phyloP scores from a whole-genome alignment of 1,140 invertebrate genomes.

The Macrobrachium rosenbergii region DNA sequence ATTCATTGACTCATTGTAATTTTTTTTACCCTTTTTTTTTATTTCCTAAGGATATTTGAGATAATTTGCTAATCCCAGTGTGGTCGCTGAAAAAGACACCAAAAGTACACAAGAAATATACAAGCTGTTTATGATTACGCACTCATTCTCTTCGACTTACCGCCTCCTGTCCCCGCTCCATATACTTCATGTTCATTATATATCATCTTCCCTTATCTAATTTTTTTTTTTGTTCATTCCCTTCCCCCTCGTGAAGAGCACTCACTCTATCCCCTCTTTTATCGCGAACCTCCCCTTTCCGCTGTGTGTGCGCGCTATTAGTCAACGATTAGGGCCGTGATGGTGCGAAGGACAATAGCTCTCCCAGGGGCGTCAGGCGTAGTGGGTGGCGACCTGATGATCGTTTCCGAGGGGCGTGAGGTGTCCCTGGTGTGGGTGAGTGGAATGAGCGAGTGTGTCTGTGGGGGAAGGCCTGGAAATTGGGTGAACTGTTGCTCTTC shows the following conservation, averaged over 20 bases:
- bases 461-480: background rate
- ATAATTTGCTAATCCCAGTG: too few relatives aligned
- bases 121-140: too few relatives aligned
- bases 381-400: background rate
- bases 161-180: too few relatives aligned
- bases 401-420: background rate
- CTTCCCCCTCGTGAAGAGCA: background rate
- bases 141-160: too few relatives aligned
- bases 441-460: background rate
- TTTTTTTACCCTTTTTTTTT: too few relatives aligned
- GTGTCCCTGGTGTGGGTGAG: background rate
- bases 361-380: background rate
- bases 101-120: too few relatives aligned
- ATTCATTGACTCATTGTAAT: too few relatives aligned
- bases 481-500: too few relatives aligned
- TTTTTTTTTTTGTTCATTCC: background rate
- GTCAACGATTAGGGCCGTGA: background rate
- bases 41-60: too few relatives aligned
- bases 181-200: background rate
- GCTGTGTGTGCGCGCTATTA: background rate
- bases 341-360: background rate
- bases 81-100: too few relatives aligned
- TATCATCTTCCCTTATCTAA: background rate
- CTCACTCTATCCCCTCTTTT: slow-evolving; percentile 14
- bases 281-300: background rate